Base-by-base conservation (phyloP, 2,888 invertebrate species). In the Andrena marginata region DNA sequence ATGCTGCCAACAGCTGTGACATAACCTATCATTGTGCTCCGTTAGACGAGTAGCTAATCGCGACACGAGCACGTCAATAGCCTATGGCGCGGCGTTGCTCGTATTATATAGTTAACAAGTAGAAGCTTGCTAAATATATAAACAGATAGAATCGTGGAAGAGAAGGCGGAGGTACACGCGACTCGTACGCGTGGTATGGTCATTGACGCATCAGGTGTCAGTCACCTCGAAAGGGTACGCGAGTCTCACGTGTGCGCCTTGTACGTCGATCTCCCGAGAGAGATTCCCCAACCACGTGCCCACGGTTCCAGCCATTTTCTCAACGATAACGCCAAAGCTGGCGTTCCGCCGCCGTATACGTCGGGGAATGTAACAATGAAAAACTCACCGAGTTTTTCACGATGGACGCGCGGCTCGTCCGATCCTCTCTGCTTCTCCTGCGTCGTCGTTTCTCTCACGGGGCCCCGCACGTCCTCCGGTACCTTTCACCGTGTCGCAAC, bases 151-250 rank as follows among this genome's bases (percentile, higher is more conserved):
- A 20, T 68, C 23, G 16, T 26, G 31, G 16, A 31, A 35, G 26
- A 26, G 49, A 16, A 60, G 31, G 60, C 65, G 33, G 10, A 63
- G 5, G 60, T 60, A 26, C 72, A 67, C 71, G 70, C 80, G 80
- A 72, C 31, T 67, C 29, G 64, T 73, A 92, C 89, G 90, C 91
- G 90, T 89, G 90, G 89, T 89, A 87, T 92, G 92, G 92, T 92
- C 93, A 93, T 92, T 92, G 93, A 93, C 93, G 93, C 94, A 94
- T 93, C 93, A 94, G 94, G 94, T 94, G 94, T 94, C 93, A 94
- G 93, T 94, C 94, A 94, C 93, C 93, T 91, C 91, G 67, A 84
- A 77, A 82, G 79, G 78, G 80, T 83, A 82, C 79, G 71, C 77
- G 77, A 75, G 77, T 84, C 83, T 85, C 85, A 79, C 82, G 78